Conservation (phyloP, 2,888 invertebrate species). For the Metopia argyrocephala region DNA sequence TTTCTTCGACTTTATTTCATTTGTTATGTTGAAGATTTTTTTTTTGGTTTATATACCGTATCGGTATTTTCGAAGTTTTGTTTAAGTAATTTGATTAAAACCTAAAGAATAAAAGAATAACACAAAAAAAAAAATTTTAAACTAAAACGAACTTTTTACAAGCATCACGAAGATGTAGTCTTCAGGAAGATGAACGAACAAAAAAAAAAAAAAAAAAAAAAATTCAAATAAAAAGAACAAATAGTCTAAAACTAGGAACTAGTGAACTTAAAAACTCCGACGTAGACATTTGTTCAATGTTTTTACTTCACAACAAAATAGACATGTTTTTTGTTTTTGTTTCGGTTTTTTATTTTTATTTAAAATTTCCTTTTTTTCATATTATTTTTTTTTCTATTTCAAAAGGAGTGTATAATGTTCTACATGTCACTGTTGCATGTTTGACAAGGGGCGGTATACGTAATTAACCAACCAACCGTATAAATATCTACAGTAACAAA, state of each 20-base stretch:
- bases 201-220: conserved; percentile 14
- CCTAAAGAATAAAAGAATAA: conserved; percentile 23
- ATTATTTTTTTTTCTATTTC: background rate
- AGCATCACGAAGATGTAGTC: conserved; percentile 58
- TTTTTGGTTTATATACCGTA: conserved; percentile 26
- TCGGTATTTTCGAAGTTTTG: conserved; percentile 51
- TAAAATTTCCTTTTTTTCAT: background rate
- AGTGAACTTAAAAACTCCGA: conserved; percentile 57
- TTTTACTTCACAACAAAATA: conserved; percentile 7
- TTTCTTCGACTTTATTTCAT: background rate
- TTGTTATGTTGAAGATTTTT: background rate
- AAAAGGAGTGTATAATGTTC: conserved; percentile 51
- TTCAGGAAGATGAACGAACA: conserved; percentile 5
- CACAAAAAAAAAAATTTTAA: conserved; percentile 8
- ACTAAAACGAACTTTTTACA: conserved; percentile 13
- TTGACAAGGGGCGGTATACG: conserved; percentile 63
- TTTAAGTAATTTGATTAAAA: conserved; percentile 61
- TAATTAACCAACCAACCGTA: conserved; percentile 55
- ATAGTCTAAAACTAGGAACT: conserved; percentile 20
- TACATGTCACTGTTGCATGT: conserved; percentile 63
- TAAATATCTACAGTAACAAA: background rate
- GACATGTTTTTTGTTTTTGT: conserved; percentile 29
- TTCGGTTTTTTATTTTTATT: conserved; percentile 5
- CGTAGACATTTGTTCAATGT: conserved; percentile 59
- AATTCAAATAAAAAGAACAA: too few species aligned